phyloP scores from a whole-genome alignment of 2,113 vertebrate species.

The Anser cygnoides region DNA sequence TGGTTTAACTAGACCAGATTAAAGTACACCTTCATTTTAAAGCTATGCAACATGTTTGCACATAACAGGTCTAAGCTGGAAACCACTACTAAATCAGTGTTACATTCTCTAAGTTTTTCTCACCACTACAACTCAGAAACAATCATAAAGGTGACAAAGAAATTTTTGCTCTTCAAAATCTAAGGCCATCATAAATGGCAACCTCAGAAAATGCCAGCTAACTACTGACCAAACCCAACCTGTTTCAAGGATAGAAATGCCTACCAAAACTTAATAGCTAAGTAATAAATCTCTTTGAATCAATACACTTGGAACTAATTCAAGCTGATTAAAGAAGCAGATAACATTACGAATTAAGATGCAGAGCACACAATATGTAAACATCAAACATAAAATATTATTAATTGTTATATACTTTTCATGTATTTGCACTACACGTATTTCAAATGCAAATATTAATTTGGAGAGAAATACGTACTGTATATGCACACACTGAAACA shows the following conservation, averaged over 20 bases:
- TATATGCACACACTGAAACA: constrained; percentile 67
- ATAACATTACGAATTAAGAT: constrained; percentile 56
- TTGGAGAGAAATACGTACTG: constrained; percentile 60
- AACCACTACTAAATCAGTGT: neutral
- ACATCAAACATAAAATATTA: constrained; percentile 66
- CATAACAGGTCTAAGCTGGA: neutral
- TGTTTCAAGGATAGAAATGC: neutral
- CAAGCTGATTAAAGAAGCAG: constrained; percentile 35
- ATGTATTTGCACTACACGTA: constrained; percentile 58
- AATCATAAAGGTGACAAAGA: neutral
- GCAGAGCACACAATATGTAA: constrained; percentile 52
- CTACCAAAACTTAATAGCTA: neutral
- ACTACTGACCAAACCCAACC: neutral
- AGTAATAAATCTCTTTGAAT: constrained; percentile 38
- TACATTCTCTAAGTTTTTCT: neutral
- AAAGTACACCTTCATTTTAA: neutral
- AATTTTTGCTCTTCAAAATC: neutral
- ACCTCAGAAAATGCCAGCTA: neutral
- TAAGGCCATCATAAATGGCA: neutral
- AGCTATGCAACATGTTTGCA: neutral
- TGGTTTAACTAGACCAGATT: neutral
- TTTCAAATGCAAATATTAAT: constrained; percentile 69
- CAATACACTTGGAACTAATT: constrained; percentile 47
- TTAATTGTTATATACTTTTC: constrained; percentile 66
- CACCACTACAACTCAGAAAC: neutral